Evolutionary conservation across 2,888 invertebrate genomes (phyloP).

Genomic region (Koerneria pararmatus): DNA sequence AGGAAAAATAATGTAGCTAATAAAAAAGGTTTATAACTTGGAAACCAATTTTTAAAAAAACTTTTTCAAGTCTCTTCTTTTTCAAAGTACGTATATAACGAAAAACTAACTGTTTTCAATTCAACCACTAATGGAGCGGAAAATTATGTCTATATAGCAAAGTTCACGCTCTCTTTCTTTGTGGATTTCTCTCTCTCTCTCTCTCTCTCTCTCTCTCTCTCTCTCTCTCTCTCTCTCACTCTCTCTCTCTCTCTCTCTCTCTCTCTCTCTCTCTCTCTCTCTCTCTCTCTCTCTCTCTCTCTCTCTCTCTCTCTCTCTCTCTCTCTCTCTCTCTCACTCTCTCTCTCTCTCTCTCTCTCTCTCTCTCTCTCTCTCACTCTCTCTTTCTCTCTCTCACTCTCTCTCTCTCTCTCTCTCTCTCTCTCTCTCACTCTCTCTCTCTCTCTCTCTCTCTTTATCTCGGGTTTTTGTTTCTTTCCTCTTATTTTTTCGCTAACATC

Average conservation of each 20-base stretch:
- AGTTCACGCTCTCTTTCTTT: too few relatives aligned
- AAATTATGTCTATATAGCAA: too few relatives aligned
- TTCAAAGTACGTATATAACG: too few relatives aligned
- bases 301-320: background rate
- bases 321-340: slow-evolving; percentile 3
- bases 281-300: slow-evolving; percentile 1
- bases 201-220: background rate
- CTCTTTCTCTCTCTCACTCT: background rate
- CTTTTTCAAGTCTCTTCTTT: too few relatives aligned
- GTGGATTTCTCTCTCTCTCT: background rate
- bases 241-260: background rate
- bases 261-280: background rate
- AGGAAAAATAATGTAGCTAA: too few relatives aligned
- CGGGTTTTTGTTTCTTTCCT: too few relatives aligned
- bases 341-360: slow-evolving; percentile 14
- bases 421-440: slow-evolving; percentile 12
- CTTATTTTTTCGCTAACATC: too few relatives aligned
- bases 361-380: background rate
- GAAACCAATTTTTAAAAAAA: too few relatives aligned
- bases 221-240: background rate
- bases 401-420: background rate
- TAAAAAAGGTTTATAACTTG: too few relatives aligned
- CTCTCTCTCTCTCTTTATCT: slow-evolving; percentile 7
- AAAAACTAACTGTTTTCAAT: too few relatives aligned
- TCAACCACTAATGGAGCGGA: too few relatives aligned